Evolutionary conservation across 2,797 vertebrate species (phyloP).

Genomic region (Tragelaphus oryx): DNA sequence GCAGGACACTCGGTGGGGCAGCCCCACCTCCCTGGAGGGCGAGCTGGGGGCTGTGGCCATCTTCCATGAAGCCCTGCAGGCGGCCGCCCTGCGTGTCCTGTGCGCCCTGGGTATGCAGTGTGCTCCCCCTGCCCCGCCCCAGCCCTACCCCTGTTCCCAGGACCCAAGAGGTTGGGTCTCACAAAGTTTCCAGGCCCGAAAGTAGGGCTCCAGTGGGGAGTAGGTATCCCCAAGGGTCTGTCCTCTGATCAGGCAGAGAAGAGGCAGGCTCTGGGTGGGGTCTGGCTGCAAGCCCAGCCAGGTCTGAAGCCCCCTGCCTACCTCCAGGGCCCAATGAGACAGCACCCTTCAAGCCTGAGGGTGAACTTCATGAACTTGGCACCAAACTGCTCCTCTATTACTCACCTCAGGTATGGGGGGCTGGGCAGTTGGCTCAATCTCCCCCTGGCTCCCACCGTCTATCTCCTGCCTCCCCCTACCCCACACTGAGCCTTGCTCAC

Average conservation of each 20-base stretch:
- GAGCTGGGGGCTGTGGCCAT: conserved; percentile 93
- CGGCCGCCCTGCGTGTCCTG: conserved; percentile 82
- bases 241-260: not conserved
- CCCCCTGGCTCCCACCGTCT: not conserved
- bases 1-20: conserved; percentile 96
- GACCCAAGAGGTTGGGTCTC: not conserved
- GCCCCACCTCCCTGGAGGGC: conserved; percentile 93
- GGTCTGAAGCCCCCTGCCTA: conserved; percentile 14
- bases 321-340: conserved; percentile 90
- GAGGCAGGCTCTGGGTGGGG: not conserved
- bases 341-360: conserved; percentile 90
- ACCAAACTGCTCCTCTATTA: conserved; percentile 95
- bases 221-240: not conserved
- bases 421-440: not conserved
- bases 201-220: rapidly evolving
- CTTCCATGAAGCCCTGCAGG: conserved; percentile 93
- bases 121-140: not conserved
- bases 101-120: conserved; percentile 83
- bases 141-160: not conserved
- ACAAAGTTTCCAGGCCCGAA: not conserved
- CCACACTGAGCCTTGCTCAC: not conserved
- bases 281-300: not conserved
- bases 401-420: conserved; percentile 90
- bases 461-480: not conserved
- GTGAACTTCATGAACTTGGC: conserved; percentile 89